phyloP scores from a whole-genome alignment of 2,797 vertebrate genomes.

The Phyllotis vaccarum region DNA sequence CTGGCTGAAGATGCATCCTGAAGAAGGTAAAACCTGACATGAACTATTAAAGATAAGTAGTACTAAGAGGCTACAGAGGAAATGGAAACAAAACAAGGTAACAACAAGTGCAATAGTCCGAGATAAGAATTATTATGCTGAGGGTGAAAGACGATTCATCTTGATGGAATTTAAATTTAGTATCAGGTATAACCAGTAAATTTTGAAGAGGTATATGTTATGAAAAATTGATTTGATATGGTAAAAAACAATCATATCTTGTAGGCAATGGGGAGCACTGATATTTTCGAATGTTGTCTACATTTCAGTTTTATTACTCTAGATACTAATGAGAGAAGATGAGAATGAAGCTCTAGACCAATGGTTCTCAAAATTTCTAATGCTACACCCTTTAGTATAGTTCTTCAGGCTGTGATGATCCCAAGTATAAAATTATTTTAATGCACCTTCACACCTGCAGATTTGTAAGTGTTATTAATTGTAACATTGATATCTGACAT shows the following conservation, averaged over 20 bases:
- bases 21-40: too few relatives aligned
- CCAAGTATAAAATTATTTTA: neutral
- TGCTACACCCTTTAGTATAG: too few relatives aligned
- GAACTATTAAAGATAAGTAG: too few relatives aligned
- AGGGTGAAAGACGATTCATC: neutral
- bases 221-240: constrained; percentile 39
- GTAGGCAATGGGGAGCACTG: neutral
- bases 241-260: constrained; percentile 38
- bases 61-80: too few relatives aligned
- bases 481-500: neutral
- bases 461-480: neutral
- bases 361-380: neutral
- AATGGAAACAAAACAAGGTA: too few relatives aligned
- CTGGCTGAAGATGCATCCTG: too few relatives aligned
- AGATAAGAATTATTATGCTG: too few relatives aligned
- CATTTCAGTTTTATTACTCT: constrained; percentile 33
- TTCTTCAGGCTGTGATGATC: neutral
- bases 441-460: neutral
- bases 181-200: neutral
- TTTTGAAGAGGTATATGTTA: neutral
- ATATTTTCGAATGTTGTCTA: neutral
- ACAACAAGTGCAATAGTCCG: too few relatives aligned
- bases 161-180: constrained; percentile 32
- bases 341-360: neutral
- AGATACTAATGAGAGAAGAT: neutral